Evolutionary conservation across 2,888 invertebrate genomes (phyloP).

Genomic region (Hypomecis punctinalis): DNA sequence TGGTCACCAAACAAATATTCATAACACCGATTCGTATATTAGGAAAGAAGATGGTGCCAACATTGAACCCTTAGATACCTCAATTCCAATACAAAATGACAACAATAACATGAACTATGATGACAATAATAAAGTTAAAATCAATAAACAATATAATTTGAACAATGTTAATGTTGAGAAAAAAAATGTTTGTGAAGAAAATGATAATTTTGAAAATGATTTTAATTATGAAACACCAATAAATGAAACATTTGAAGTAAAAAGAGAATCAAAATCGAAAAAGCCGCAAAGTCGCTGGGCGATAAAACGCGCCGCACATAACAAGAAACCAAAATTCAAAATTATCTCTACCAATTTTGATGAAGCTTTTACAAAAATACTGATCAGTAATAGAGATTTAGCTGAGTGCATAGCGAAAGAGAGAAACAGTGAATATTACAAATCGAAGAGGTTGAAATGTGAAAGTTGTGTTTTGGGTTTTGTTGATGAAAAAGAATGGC

Average conservation of each 20-base stretch:
- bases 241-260: background rate
- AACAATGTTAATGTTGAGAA: background rate
- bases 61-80: background rate
- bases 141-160: background rate
- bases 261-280: background rate
- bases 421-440: background rate
- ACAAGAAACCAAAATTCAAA: constrained; percentile 7
- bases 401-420: background rate
- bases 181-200: background rate
- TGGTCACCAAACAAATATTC: background rate
- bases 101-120: background rate
- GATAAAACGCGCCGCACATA: background rate
- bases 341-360: background rate
- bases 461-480: constrained; percentile 2
- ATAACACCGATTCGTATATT: background rate
- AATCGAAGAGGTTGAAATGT: constrained; percentile 4
- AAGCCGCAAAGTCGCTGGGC: constrained; percentile 2
- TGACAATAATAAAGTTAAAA: background rate
- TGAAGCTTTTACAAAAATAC: constrained; percentile 2
- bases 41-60: background rate
- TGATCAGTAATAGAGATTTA: constrained; percentile 1
- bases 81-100: background rate
- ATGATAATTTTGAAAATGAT: background rate
- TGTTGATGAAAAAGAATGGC: background rate
- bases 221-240: background rate